Conservation (phyloP, 2,113 vertebrate species). For the Tachysurus fulvidraco region DNA sequence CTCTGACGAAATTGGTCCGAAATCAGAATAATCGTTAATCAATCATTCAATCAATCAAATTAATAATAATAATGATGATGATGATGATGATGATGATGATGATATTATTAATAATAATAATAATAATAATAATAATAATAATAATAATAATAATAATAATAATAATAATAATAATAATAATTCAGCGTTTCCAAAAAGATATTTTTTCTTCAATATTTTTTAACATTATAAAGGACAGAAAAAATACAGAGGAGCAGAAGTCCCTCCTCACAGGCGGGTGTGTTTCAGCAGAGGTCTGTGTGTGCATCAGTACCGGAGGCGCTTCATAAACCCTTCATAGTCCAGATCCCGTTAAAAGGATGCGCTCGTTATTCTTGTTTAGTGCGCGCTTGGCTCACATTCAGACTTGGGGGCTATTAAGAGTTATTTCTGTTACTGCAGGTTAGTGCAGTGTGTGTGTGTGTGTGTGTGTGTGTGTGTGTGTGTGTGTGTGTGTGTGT, state of each 20-base stretch:
- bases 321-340: not conserved
- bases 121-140: not conserved
- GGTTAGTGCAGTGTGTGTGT: not conserved
- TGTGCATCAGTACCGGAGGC: conserved; percentile 13
- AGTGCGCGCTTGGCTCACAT: not conserved
- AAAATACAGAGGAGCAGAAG: not conserved
- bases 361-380: not conserved
- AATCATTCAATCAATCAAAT: not conserved
- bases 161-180: conserved; percentile 2
- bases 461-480: not conserved
- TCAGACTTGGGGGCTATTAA: not conserved
- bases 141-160: conserved; percentile 10
- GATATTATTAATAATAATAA: too few species aligned
- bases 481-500: not conserved
- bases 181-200: not conserved
- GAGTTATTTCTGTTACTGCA: conserved; percentile 17
- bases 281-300: not conserved
- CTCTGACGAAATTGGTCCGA: not conserved
- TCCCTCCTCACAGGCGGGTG: not conserved
- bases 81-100: not conserved
- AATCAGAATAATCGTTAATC: not conserved
- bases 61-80: not conserved
- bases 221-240: not conserved
- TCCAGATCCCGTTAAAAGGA: not conserved
- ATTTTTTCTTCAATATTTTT: not conserved